phyloP scores from a whole-genome alignment of 2,888 invertebrate species.

The Oscheius sp. region DNA sequence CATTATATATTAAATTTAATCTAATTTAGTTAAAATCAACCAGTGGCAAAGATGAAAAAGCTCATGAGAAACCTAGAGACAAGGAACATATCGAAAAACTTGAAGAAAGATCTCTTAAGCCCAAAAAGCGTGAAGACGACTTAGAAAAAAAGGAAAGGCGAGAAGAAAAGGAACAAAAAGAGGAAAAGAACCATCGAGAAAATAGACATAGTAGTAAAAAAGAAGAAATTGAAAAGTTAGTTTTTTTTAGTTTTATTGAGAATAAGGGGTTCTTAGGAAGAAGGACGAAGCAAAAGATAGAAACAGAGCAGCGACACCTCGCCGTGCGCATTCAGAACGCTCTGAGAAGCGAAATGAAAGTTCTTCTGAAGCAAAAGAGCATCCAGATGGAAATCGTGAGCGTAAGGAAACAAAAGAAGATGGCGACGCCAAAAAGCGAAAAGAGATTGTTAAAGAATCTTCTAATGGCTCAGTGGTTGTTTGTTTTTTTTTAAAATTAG shows the following conservation, averaged over 20 bases:
- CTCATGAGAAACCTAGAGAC: not conserved
- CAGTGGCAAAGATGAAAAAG: slow-evolving; percentile 11
- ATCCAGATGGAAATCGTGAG: no score
- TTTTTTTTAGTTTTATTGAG: no score
- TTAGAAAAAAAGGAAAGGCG: not conserved
- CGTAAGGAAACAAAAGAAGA: not conserved
- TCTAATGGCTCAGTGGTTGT: not conserved
- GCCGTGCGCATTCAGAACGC: not conserved
- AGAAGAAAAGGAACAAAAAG: not conserved
- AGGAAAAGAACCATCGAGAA: slow-evolving; percentile 20
- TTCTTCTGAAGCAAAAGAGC: not conserved
- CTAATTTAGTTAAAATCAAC: not conserved
- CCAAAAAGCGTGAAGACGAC: not conserved
- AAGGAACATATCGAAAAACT: not conserved
- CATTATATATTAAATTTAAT: not conserved
- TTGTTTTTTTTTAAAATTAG: not conserved
- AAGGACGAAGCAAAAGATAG: not conserved
- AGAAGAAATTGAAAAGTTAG: not conserved
- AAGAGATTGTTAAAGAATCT: slow-evolving; percentile 2
- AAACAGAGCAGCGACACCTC: not conserved
- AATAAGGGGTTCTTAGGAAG: not conserved
- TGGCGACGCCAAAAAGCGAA: not conserved
- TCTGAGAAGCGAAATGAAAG: not conserved
- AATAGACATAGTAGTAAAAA: not conserved
- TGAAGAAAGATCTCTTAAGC: not conserved